A percentile compares a stretch with the other conserved stretches of the same genome.
phyloP scores from a whole-genome alignment of 2,797 vertebrate genomes.

The Urophycis tenuis region DNA sequence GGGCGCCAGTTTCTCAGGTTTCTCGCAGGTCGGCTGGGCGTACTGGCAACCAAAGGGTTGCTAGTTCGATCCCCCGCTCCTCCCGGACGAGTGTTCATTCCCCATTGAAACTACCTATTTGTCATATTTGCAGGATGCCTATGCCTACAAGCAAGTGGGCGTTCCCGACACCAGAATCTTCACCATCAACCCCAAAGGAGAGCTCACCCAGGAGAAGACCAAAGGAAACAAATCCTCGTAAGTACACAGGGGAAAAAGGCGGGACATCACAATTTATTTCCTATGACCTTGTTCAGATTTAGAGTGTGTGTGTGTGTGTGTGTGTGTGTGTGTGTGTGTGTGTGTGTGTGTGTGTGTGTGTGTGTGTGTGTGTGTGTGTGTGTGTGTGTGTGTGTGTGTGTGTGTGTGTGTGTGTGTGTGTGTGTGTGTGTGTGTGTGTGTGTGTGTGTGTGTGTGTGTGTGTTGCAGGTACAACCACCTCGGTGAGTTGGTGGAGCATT shows the following conservation, averaged over 20 bases:
- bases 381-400: too few species aligned
- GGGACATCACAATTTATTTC: background rate
- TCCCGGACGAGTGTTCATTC: too few species aligned
- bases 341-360: conserved; percentile 12
- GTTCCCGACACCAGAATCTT: conserved; percentile 82
- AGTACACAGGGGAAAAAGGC: conserved; percentile 43
- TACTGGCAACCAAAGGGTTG: too few species aligned
- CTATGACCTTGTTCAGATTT: background rate
- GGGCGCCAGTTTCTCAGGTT: too few species aligned
- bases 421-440: conserved; percentile 25
- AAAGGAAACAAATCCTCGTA: conserved; percentile 89
- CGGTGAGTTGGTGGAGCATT: conserved; percentile 81
- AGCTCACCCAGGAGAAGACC: conserved; percentile 81
- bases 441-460: conserved; percentile 29
- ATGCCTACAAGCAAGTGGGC: conserved; percentile 83
- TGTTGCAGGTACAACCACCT: conserved; percentile 80
- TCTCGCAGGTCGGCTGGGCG: too few species aligned
- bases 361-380: conserved; percentile 14
- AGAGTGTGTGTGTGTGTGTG: conserved; percentile 3
- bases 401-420: conserved; percentile 16
- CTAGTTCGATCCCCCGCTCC: too few species aligned
- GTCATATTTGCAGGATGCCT: conserved; percentile 74
- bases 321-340: conserved; percentile 13
- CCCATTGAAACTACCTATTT: background rate
- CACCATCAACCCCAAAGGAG: conserved; percentile 91